Base-by-base conservation (phyloP, 1,140 invertebrate species). In the Meloidogyne floridensis region DNA sequence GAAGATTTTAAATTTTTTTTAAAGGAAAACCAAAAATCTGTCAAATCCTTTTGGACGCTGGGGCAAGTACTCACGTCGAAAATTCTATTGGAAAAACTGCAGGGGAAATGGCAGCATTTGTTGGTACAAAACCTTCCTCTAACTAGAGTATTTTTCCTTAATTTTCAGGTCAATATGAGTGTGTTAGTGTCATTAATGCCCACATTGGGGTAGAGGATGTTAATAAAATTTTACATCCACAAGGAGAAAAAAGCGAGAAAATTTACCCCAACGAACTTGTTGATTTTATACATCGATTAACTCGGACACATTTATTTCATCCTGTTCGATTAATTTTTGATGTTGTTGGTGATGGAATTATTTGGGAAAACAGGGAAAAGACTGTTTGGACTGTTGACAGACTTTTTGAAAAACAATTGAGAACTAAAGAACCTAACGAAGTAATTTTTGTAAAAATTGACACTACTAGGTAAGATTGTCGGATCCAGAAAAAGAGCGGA, bases 51-150 rank as follows among this genome's bases (percentile, higher is more conserved):
- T 92, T 99, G 84, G 93, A 94, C 75, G 93, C 94, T 77, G 97
- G 96, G 47, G 97, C 96, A 2, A 91, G 92, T 47, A 85, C 94
- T 1, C 92, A 93, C 71, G 92, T 93, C 11, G 93, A 93, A 0
- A 99, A 98, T 88, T 94, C 94, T 18, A 95, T 98, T 0, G 94
- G 94, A 3, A 93, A 96, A 85, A 98, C 95, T 43, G 94, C 97
- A 5, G 92, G 95, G 10, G 96, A 99, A 91, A 97, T 99, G 95
- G 97, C 96, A 47, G 96, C 95, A 0, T 99, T 99, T 92, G 96
- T 98, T 47, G 96, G 93, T 93, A 89, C n/a, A n/a, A n/a, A n/a
- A n/a, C n/a, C n/a, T n/a, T n/a, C n/a, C n/a, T n/a, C n/a, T n/a
- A n/a, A n/a, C n/a, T n/a, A n/a, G n/a, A n/a, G n/a, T n/a, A n/a